These are phyloP conservation scores for Sus cebifrons DNA, from an alignment of 2,797 vertebrate species.

Conservation along the genomic window DNA sequence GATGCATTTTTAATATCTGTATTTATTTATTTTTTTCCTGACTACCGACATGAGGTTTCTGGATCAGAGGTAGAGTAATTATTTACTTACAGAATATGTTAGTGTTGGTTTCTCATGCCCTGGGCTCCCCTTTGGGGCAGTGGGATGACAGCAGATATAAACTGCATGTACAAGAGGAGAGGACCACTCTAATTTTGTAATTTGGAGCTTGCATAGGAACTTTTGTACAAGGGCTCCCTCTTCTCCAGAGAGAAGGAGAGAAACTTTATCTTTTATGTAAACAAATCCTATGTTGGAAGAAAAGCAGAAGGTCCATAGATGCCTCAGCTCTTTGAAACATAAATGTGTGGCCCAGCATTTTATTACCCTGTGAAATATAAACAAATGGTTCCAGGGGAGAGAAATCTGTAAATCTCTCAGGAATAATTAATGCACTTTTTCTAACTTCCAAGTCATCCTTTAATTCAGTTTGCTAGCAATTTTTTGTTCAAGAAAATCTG, in stretches of 20 bases:
- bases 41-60: not conserved
- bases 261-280: not conserved
- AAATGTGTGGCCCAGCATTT: not conserved
- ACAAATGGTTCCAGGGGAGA: not conserved
- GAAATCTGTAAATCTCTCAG: not conserved
- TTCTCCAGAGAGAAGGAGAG: not conserved
- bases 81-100: not conserved
- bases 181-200: not conserved
- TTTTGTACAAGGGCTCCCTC: not conserved
- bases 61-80: not conserved
- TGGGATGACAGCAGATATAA: not conserved
- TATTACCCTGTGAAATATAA: slow-evolving; percentile 36
- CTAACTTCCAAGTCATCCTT: not conserved
- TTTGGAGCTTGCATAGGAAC: not conserved
- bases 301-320: not conserved
- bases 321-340: not conserved
- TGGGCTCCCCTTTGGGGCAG: not conserved
- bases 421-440: not conserved
- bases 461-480: not conserved
- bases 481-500: not conserved
- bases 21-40: slow-evolving; percentile 42
- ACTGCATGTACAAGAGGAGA: not conserved
- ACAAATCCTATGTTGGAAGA: not conserved
- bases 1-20: not conserved
- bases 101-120: not conserved